Percentiles rank a stretch among this genome's conserved stretches.
Evolutionary conservation across 1,140 invertebrate genomes (phyloP).

Genomic region (Drosophila aff.): DNA sequence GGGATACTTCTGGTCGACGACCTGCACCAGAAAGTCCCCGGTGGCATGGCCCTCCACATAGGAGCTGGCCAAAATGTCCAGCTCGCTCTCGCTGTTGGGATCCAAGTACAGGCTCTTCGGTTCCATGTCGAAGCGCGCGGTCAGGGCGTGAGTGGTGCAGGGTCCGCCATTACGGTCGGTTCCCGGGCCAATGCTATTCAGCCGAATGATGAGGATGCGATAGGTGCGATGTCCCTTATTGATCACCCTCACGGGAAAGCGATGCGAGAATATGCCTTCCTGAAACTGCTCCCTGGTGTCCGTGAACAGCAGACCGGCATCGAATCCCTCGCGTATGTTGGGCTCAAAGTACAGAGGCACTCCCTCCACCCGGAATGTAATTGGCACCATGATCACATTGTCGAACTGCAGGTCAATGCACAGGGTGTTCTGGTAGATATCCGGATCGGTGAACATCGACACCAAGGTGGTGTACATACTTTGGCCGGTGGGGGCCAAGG

Average conservation of each 20-base stretch:
- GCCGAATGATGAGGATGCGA: slow-evolving; percentile 54
- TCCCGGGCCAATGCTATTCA: slow-evolving; percentile 34
- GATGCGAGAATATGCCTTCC: slow-evolving; percentile 36
- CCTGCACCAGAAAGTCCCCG: slow-evolving; percentile 62
- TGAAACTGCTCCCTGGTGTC: slow-evolving; percentile 57
- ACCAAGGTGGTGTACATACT: slow-evolving; percentile 70
- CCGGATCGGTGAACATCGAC: slow-evolving; percentile 65
- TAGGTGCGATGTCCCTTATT: slow-evolving; percentile 63
- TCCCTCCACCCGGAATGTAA: slow-evolving; percentile 68
- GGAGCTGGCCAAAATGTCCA: slow-evolving; percentile 56
- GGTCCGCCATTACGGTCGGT: background rate
- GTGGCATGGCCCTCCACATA: slow-evolving; percentile 44
- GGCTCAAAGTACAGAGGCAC: slow-evolving; percentile 71
- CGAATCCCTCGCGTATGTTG: slow-evolving; percentile 56
- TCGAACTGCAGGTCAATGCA: slow-evolving; percentile 64
- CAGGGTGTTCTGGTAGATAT: slow-evolving; percentile 67
- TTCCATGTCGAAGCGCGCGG: slow-evolving; percentile 57
- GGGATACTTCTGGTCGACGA: slow-evolving; percentile 59
- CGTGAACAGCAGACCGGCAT: slow-evolving; percentile 62
- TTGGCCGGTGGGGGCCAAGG: slow-evolving; percentile 59
- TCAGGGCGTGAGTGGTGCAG: slow-evolving; percentile 44
- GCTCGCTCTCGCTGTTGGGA: slow-evolving; percentile 4
- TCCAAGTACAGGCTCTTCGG: slow-evolving; percentile 57
- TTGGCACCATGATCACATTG: slow-evolving; percentile 61
- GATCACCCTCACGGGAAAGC: slow-evolving; percentile 37